These are phyloP conservation scores for Hydrozoanthus gracilis DNA, from an alignment of 92 coral and sea anemone species.

Conservation along the genomic window DNA sequence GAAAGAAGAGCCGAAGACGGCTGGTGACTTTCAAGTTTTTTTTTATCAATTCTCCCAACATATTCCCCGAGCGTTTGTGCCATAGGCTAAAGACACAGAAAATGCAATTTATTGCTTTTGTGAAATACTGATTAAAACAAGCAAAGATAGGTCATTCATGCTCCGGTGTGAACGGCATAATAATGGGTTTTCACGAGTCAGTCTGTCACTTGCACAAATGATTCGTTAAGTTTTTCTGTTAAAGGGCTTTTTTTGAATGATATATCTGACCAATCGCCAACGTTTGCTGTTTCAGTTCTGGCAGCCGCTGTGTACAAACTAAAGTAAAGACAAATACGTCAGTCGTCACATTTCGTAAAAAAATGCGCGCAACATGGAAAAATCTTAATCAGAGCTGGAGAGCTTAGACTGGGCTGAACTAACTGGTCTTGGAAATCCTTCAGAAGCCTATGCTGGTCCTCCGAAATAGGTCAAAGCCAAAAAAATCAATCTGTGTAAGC, in stretches of 20 bases:
- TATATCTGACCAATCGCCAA: not conserved
- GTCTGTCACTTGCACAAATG: not conserved
- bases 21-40: no score
- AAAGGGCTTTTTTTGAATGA: not conserved
- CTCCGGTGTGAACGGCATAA: no score
- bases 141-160: no score
- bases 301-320: conserved; percentile 5
- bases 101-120: no score
- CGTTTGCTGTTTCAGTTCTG: not conserved
- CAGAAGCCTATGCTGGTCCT: conserved; percentile 3
- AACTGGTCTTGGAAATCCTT: conserved; percentile 6
- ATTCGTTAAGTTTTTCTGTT: not conserved
- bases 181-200: no score
- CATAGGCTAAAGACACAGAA: no score
- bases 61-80: no score
- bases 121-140: no score
- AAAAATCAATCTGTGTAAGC: not conserved
- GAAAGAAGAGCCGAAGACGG: no score
- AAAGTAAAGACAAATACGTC: not conserved
- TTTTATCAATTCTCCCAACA: no score
- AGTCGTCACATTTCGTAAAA: conserved; percentile 6
- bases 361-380: conserved; percentile 26
- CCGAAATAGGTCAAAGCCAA: not conserved
- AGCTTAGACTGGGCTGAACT: conserved; percentile 26
- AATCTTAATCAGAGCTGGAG: conserved; percentile 7